Conservation (phyloP, 2,888 invertebrate species). For the Nemotelus nigrinus region DNA sequence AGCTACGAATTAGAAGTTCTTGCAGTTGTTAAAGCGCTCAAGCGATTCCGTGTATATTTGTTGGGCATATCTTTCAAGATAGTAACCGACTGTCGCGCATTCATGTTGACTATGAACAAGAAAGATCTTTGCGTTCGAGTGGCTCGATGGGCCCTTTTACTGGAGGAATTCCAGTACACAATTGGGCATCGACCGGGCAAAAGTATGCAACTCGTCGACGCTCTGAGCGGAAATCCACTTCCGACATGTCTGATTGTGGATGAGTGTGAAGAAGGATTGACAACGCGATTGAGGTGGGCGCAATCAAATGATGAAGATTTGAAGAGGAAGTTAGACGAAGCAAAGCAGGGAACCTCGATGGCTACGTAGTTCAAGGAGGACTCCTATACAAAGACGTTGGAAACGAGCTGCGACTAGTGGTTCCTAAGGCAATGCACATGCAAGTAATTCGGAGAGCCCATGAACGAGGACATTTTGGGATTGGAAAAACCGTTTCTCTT, state of each 20-base stretch:
- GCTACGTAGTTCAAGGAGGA: background rate
- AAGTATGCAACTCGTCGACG: background rate
- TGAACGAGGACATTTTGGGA: conserved; percentile 48
- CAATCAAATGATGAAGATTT: conserved; percentile 4
- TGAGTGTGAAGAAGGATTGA: background rate
- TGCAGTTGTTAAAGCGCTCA: conserved; percentile 57
- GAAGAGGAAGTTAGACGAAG: background rate
- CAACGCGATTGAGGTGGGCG: background rate
- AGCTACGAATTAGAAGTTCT: conserved; percentile 60
- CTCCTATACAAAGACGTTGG: background rate
- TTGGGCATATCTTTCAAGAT: conserved; percentile 51
- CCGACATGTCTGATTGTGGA: background rate
- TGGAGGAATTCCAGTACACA: background rate
- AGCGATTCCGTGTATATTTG: conserved; percentile 58
- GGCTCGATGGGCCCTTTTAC: background rate
- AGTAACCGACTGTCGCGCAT: conserved; percentile 47
- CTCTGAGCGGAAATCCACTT: conserved; percentile 47
- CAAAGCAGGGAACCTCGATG: background rate
- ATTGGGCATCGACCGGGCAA: background rate
- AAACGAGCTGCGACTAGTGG: conserved; percentile 29
- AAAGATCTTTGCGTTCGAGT: background rate
- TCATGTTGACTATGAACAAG: background rate
- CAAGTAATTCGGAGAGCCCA: conserved; percentile 45
- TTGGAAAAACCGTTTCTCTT: conserved; percentile 19
- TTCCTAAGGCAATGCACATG: conserved; percentile 46